phyloP scores from a whole-genome alignment of 2,888 invertebrate species.

The Apamea sordens region DNA sequence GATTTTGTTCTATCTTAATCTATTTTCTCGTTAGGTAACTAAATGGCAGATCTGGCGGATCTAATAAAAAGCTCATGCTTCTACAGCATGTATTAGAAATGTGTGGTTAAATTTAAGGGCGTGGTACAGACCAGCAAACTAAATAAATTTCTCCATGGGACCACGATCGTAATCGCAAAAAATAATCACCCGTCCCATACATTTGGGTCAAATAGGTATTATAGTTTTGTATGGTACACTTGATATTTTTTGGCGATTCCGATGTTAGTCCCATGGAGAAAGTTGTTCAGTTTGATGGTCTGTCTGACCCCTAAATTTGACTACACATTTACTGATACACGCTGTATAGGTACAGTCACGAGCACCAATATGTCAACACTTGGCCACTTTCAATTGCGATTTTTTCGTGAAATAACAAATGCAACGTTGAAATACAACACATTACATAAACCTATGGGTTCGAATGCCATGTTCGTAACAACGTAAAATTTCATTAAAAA shows the following conservation, averaged over 20 bases:
- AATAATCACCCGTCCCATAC: neutral
- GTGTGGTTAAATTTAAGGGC: neutral
- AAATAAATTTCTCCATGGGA: neutral
- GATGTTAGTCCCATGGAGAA: neutral
- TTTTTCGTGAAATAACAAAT: too few relatives aligned
- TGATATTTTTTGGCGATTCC: neutral
- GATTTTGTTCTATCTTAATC: slow-evolving; percentile 22
- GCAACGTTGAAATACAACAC: too few relatives aligned
- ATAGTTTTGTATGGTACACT: neutral
- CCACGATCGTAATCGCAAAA: neutral
- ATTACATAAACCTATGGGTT: too few relatives aligned
- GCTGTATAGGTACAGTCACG: neutral
- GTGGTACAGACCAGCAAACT: neutral
- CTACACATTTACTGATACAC: neutral
- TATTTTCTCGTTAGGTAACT: neutral
- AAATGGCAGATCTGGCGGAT: neutral
- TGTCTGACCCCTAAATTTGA: neutral
- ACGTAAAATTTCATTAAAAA: too few relatives aligned
- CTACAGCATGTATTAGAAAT: neutral
- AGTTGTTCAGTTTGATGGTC: neutral
- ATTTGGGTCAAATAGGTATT: neutral
- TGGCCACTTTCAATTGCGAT: too few relatives aligned
- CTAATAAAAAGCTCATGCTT: neutral
- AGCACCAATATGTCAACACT: too few relatives aligned
- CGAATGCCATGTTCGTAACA: too few relatives aligned